Conservation (phyloP, 1,140 invertebrate species). For the Drosophila pallidifrons region DNA sequence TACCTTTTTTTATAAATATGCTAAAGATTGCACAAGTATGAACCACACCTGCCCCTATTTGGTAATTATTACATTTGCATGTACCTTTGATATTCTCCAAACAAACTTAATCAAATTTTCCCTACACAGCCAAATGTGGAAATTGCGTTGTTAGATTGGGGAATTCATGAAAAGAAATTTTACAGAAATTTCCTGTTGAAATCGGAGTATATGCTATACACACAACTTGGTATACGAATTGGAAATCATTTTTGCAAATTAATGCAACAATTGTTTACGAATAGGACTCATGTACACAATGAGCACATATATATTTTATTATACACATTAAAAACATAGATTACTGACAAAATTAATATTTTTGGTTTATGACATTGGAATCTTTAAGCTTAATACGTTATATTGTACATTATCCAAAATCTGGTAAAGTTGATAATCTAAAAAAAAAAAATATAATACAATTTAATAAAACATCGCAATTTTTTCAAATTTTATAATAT, state of each 20-base stretch:
- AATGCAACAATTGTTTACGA: not conserved
- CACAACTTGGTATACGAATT: not conserved
- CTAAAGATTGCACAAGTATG: not conserved
- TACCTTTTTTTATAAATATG: not conserved
- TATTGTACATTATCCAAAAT: not conserved
- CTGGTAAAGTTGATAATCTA: no score
- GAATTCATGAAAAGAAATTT: not conserved
- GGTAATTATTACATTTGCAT: not conserved
- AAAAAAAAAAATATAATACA: no score
- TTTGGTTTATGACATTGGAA: constrained; percentile 43
- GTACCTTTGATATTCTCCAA: not conserved
- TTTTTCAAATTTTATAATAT: no score
- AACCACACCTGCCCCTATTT: constrained; percentile 14
- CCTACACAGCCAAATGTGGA: not conserved
- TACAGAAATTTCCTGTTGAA: not conserved
- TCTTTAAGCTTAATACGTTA: constrained; percentile 35
- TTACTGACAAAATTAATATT: constrained; percentile 18
- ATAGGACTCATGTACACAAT: not conserved
- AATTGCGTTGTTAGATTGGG: not conserved
- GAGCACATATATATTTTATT: constrained; percentile 4
- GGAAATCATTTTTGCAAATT: not conserved
- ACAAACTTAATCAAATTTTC: not conserved
- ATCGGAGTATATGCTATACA: not conserved
- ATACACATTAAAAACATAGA: not conserved
- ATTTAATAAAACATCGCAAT: no score